These are phyloP conservation scores for Popillia japonica DNA, from an alignment of 1,140 invertebrate species.

Conservation along the genomic window DNA sequence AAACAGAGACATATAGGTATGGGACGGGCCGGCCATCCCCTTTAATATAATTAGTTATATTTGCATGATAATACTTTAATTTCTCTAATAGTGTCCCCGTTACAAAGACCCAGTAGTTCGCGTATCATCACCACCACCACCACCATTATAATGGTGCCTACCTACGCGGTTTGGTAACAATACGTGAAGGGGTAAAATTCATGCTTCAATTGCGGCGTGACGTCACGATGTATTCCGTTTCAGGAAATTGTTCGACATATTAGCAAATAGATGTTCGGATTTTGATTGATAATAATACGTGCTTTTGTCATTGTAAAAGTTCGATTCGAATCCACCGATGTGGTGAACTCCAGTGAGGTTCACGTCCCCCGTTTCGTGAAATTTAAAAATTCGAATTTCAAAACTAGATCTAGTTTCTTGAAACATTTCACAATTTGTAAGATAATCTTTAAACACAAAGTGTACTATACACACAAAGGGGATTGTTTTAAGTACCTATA, in stretches of 20 bases:
- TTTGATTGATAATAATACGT: conserved; percentile 33
- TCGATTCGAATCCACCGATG: not conserved
- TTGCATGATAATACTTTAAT: conserved; percentile 12
- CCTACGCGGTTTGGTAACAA: not conserved
- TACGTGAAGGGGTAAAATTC: conserved; percentile 4
- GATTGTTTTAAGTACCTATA: too few relatives aligned
- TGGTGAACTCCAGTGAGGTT: too few relatives aligned
- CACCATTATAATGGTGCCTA: not conserved
- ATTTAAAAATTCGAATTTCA: too few relatives aligned
- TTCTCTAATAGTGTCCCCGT: not conserved
- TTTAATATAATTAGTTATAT: conserved; percentile 13
- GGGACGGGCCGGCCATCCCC: not conserved
- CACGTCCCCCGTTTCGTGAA: too few relatives aligned
- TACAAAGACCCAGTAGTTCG: not conserved
- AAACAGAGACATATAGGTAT: not conserved
- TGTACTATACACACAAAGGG: too few relatives aligned
- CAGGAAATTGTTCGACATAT: conserved; percentile 34
- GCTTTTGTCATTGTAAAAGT: not conserved
- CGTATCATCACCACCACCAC: not conserved
- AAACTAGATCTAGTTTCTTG: too few relatives aligned
- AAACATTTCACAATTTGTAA: too few relatives aligned
- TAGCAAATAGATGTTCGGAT: conserved; percentile 7
- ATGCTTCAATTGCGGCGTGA: not conserved
- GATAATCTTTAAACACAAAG: too few relatives aligned
- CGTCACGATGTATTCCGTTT: conserved; percentile 24